Base-by-base conservation (phyloP, 2,888 invertebrate species). In the Euplexia lucipara region DNA sequence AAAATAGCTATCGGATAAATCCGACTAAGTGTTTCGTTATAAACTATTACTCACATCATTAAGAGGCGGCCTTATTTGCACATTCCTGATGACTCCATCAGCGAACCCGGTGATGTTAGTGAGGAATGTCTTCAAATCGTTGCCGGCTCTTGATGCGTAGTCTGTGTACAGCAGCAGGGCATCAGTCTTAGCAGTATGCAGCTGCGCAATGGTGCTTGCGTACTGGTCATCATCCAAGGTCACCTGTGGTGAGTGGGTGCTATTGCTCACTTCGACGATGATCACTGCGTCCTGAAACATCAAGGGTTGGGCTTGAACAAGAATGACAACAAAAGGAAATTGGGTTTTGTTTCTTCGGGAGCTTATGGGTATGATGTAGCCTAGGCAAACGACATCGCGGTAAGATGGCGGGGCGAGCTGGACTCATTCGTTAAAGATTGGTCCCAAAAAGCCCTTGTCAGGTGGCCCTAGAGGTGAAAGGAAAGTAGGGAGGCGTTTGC, bases 121-220 rank as follows among this genome's bases (percentile, higher is more conserved):
- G 7, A 92, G 64, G 79, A 94, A 94, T 4, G 41, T 72, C 67
- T 88, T 90, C 70, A 93, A 78, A 14, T 92, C 91, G 0, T 72
- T 75, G 0, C 91, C 90, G 5, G 91, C 85, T 35, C 86, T 79
- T 0, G 88, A 86, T 0, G 91, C 84, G 79, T 86, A 93, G 82
- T 94, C 93, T 0, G 92, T 94, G 82, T 92, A 95, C 0, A 95
- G 87, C 0, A 91, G 85, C 3, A 93, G 68, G 0, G 91, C 90
- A 1, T 93, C 92, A 0, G 74, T 79, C 73, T 88, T 90, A 2
- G 87, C 85, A 0, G 75, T 56, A n/a, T 86, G 78, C 34, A 93
- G 80, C 30, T 93, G 87, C 1, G 41, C 16, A 12, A 44, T 30
- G 8, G 63, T 41, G 18, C 32, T 41, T 1, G 70, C 69, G 4